phyloP scores from a whole-genome alignment of 2,797 vertebrate genomes.

The Sebastes nivosus region DNA sequence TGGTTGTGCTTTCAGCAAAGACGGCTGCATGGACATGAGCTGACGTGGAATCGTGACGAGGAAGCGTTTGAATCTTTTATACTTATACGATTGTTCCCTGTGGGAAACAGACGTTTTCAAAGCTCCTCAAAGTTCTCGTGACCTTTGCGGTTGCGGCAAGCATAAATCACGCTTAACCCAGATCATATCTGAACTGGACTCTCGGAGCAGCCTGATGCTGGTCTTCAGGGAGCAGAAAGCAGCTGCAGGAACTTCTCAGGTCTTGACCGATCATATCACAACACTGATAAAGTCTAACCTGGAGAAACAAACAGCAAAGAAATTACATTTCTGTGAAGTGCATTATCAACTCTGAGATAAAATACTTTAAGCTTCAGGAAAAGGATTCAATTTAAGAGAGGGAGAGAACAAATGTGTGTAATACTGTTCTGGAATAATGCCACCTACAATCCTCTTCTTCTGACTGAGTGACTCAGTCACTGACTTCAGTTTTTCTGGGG shows the following conservation, averaged over 20 bases:
- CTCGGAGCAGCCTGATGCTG: not conserved
- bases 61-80: no score
- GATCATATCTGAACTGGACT: not conserved
- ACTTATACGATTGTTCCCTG: no score
- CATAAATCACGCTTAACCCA: not conserved
- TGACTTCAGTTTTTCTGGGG: no score
- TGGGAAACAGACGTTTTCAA: no score
- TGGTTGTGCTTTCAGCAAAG: not conserved
- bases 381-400: conserved; percentile 43
- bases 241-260: conserved; percentile 16
- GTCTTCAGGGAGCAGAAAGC: not conserved
- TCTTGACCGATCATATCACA: not conserved
- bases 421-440: conserved; percentile 17
- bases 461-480: no score
- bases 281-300: conserved; percentile 19
- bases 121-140: no score
- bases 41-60: no score
- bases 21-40: no score
- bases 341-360: conserved; percentile 44
- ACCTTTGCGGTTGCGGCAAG: no score
- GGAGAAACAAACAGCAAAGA: conserved; percentile 13
- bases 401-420: conserved; percentile 41
- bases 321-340: conserved; percentile 37
- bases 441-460: conserved; percentile 9
- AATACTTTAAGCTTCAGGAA: conserved; percentile 26